These are phyloP conservation scores for Drosophila elegans DNA, from an alignment of 1,140 invertebrate genomes.

Conservation along the genomic window DNA sequence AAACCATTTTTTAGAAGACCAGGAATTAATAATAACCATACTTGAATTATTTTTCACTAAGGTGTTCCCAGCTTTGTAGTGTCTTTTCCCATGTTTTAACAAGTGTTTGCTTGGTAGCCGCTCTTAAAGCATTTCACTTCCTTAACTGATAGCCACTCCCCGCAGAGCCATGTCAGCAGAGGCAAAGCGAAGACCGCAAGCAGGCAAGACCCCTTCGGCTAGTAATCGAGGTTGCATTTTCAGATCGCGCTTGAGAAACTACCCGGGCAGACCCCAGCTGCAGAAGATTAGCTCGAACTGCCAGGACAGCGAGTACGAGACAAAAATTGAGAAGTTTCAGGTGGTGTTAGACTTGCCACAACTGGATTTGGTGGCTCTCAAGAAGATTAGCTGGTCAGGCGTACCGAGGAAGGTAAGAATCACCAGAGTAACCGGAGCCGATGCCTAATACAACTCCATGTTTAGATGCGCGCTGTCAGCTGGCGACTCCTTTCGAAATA, in stretches of 20 bases:
- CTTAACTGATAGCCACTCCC: conserved; percentile 20
- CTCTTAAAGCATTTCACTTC: conserved; percentile 7
- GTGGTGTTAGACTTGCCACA: conserved; percentile 90
- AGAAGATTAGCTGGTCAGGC: conserved; percentile 97
- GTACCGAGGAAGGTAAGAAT: conserved; percentile 92
- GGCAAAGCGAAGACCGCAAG: neutral
- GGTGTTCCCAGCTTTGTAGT: neutral
- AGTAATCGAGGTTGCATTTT: conserved; percentile 18
- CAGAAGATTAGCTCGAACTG: conserved; percentile 86
- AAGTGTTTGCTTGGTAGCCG: neutral
- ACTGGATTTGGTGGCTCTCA: conserved; percentile 93
- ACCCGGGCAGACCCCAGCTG: conserved; percentile 88
- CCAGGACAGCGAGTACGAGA: conserved; percentile 88
- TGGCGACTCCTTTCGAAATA: conserved; percentile 92
- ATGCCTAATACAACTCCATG: neutral
- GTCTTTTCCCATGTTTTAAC: neutral
- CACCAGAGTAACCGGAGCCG: too few relatives aligned
- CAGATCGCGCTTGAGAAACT: conserved; percentile 76
- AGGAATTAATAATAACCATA: too few relatives aligned
- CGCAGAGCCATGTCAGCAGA: neutral
- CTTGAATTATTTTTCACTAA: too few relatives aligned
- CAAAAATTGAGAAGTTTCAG: conserved; percentile 93
- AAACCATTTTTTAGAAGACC: too few relatives aligned
- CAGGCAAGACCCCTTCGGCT: neutral
- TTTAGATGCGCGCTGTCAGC: conserved; percentile 87